Evolutionary conservation across 2,888 invertebrate species (phyloP), one percentile per base, ranked within the genome.

Genomic region (Thelaira solivaga): DNA sequence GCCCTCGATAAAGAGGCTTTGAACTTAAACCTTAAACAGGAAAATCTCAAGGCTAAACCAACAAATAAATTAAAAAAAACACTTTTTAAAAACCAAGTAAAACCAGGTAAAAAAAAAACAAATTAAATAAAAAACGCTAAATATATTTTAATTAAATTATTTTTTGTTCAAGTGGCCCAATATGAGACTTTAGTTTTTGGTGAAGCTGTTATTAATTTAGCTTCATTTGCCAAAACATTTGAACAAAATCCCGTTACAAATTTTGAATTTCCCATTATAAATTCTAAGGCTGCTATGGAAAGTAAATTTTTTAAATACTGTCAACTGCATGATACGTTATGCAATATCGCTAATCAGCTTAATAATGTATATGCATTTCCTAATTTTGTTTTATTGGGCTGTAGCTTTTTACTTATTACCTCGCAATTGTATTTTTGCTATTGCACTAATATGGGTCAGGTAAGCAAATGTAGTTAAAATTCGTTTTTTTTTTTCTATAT

Each of bases 361-460:
- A 89, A 89, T 76, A 83, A 86, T 6, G 81, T 89, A 10, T 89
- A 87, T 86, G 87, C 85, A 55, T 85, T 87, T 81, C 89, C 88
- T 1, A 85, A 88, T 57, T 76, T 89, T 2, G 81, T 89, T 1
- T 67, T 88, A 5, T 89, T 89, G 89, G 89, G 89, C 6, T 88
- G 88, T 74, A 88, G 88, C 1, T 89, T 89, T 75, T 82, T 88
- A 1, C 85, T 85, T 55, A 85, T 88, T 53, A 89, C 88, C 2
- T 88, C 89, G 0, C 89, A 89, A 57, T 81, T 89, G 31, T 89
- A 89, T 74, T 89, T 89, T 57, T 69, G 88, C 0, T 89, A 89
- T 71, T 89, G 88, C 45, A 84, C 86, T 1, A 84, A 87, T 1
- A 85, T 83, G 4, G 51, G 39, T 2, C 89, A 89, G 84, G 86